Evolutionary conservation across 2,888 invertebrate genomes (phyloP).

Genomic region (Anaspis maculata): DNA sequence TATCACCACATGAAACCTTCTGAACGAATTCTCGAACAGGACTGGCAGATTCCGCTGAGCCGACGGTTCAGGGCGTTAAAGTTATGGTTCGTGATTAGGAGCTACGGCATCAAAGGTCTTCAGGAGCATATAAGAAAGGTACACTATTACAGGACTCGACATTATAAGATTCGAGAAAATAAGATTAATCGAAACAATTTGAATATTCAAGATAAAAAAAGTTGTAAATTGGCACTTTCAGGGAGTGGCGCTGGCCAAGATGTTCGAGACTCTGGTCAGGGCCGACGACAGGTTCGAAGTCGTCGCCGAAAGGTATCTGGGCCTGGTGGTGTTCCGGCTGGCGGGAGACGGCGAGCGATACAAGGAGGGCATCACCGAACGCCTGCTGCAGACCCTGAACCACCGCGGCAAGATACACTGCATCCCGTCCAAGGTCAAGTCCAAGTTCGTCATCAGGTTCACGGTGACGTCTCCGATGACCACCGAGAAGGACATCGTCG

Average conservation of each 20-base stretch:
- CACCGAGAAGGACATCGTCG: conserved; percentile 65
- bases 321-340: conserved; percentile 85
- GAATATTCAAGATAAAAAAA: not conserved
- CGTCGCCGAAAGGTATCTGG: conserved; percentile 76
- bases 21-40: conserved; percentile 46
- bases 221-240: conserved; percentile 34
- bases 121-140: conserved; percentile 91
- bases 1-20: not conserved
- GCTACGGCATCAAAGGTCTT: conserved; percentile 82
- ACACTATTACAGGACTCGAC: too few species aligned
- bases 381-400: conserved; percentile 78
- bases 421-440: conserved; percentile 89
- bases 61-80: conserved; percentile 89
- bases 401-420: conserved; percentile 84
- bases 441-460: conserved; percentile 83
- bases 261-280: conserved; percentile 78
- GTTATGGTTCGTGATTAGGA: conserved; percentile 94
- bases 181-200: conserved; percentile 9
- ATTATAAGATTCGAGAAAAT: too few species aligned
- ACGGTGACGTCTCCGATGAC: conserved; percentile 88
- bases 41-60: conserved; percentile 96
- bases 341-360: conserved; percentile 76
- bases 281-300: conserved; percentile 85
- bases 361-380: conserved; percentile 75
- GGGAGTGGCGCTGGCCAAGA: conserved; percentile 83